Evolutionary conservation across 2,888 invertebrate species (phyloP).

Genomic region (Ceraclea dissimilis): DNA sequence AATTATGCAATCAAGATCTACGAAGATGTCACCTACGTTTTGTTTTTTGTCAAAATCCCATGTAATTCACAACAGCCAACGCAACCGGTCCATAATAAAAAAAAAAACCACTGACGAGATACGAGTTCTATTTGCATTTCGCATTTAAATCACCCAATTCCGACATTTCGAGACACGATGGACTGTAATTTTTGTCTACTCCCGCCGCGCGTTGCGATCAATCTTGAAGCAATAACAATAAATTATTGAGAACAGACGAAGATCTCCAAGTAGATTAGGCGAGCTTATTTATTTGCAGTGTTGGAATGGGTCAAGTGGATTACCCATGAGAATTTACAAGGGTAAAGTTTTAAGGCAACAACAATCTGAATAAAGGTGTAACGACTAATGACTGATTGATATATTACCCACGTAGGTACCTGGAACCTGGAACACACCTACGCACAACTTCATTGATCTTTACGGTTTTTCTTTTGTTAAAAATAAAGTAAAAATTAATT

Average conservation of each 20-base stretch:
- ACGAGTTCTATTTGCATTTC: conserved; percentile 14
- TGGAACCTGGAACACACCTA: too few species aligned
- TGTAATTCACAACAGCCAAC: too few species aligned
- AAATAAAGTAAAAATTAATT: too few species aligned
- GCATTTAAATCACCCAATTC: conserved; percentile 17
- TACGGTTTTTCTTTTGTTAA: too few species aligned
- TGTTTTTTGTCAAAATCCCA: not conserved
- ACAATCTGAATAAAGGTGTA: not conserved
- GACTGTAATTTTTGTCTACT: conserved; percentile 22
- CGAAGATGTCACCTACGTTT: conserved; percentile 1
- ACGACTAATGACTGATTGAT: not conserved
- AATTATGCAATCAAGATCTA: too few species aligned
- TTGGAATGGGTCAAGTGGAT: conserved; percentile 1
- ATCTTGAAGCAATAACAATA: conserved; percentile 24
- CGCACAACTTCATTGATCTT: too few species aligned
- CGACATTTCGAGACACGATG: conserved; percentile 1
- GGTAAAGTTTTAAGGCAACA: not conserved
- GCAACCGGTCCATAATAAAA: too few species aligned
- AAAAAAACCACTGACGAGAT: not conserved
- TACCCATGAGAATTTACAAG: not conserved
- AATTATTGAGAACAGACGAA: conserved; percentile 23
- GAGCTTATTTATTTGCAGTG: conserved; percentile 15
- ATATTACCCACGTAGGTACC: too few species aligned
- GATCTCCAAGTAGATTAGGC: conserved; percentile 22
- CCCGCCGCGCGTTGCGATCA: conserved; percentile 19